A percentile compares a stretch with the other conserved stretches of the same genome.
Conservation (phyloP, 2,797 vertebrate genomes). For the Syngnathus acus region DNA sequence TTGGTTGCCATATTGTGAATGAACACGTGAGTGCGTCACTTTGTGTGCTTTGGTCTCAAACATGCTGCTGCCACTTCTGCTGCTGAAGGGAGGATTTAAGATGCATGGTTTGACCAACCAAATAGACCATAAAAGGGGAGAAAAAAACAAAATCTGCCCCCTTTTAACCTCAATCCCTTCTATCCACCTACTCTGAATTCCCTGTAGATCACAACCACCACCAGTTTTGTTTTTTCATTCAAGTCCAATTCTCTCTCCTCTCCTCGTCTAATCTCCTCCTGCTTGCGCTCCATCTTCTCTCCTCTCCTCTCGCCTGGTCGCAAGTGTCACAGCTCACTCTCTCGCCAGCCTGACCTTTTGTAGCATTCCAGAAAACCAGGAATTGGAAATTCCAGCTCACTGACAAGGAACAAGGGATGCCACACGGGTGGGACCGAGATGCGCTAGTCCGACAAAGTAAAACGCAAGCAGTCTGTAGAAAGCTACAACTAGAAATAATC, state of each 20-base stretch:
- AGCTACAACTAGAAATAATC: background rate
- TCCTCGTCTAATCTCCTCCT: constrained; percentile 13
- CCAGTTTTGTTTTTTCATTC: constrained; percentile 41
- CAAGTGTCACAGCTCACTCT: constrained; percentile 58
- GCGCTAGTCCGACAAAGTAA: background rate
- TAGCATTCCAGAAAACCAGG: background rate
- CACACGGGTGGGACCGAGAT: background rate
- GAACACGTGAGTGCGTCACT: background rate
- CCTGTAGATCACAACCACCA: constrained; percentile 40
- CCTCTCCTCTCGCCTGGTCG: constrained; percentile 20
- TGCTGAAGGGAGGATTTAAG: constrained; percentile 37
- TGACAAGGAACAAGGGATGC: background rate
- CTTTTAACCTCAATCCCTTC: constrained; percentile 4
- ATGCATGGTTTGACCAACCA: constrained; percentile 54
- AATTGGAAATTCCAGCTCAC: background rate
- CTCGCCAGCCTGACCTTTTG: constrained; percentile 66
- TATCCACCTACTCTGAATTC: constrained; percentile 29
- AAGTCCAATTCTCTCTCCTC: constrained; percentile 10
- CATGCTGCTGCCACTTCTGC: constrained; percentile 26
- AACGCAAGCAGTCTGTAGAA: background rate
- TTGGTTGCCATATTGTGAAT: constrained; percentile 10
- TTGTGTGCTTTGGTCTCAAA: constrained; percentile 21
- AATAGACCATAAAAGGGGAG: constrained; percentile 59
- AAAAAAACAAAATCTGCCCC: constrained; percentile 52
- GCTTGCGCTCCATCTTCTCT: constrained; percentile 5